Evolutionary conservation across 2,888 invertebrate species (phyloP), one percentile per base, ranked within the genome.

Genomic region (Pollenia amentaria): DNA sequence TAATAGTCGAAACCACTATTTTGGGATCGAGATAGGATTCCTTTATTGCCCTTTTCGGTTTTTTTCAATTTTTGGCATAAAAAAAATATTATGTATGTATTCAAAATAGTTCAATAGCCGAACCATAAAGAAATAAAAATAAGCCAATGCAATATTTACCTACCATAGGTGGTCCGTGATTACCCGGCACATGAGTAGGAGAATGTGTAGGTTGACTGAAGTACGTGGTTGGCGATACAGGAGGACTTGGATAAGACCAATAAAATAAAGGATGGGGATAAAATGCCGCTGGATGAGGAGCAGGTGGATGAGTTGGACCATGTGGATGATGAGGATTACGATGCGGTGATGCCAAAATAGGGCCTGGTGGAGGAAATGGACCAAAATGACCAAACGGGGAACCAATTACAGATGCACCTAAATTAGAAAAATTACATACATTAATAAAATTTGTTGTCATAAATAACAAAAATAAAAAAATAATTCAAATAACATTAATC

Each of bases 201-300:
- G 93, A 92, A 81, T 93, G 93, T 38, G 96, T 95, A 2, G 95
- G 95, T 78, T 91, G 92, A 87, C 96, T 96, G 91, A 96, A 97
- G 93, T 97, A 97, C 90, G 96, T 97, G 53, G 98, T 98, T 0
- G 98, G 98, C 60, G 98, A 98, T 18, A 98, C 98, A 0, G 98
- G 98, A 53, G 98, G 98, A 90, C 98, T 98, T 65, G 98, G 98
- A 94, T 98, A 98, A 0, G 97, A 97, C 98, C 98, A 98, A 94
- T 98, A 98, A 90, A 98, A 96, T 86, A 96, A 95, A 76, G 95
- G 95, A 44, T 96, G 96, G 51, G 95, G 94, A 89, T 95, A 95
- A 89, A 95, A 95, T 0, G 93, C 91, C 38, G 94, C 92, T 12
- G 91, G 89, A 72, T 90, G 89, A 11, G 90, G 88, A 16, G 94